These are phyloP conservation scores for Silurus glanis DNA, from an alignment of 2,113 vertebrate genomes.

Conservation along the genomic window DNA sequence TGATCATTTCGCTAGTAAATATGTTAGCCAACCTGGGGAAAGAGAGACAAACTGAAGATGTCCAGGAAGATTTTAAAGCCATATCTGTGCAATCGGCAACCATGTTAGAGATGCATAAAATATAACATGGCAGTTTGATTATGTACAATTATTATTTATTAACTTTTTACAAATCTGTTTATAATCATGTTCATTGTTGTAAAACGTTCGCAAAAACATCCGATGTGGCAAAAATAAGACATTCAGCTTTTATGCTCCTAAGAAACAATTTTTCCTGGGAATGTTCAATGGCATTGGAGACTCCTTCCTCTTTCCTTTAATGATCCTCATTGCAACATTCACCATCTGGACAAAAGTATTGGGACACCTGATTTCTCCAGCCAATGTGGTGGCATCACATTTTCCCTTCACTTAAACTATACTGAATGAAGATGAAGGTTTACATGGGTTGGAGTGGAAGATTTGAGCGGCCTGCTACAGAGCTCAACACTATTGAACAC, in stretches of 20 bases:
- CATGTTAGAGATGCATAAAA: neutral
- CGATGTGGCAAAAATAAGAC: neutral
- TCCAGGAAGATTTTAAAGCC: conserved; percentile 39
- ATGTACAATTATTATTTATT: neutral
- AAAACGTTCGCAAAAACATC: neutral
- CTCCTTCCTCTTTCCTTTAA: neutral
- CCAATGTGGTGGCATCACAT: no score
- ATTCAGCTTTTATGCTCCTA: neutral
- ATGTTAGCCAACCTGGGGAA: conserved; percentile 66
- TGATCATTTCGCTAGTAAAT: conserved; percentile 77
- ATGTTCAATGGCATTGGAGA: neutral
- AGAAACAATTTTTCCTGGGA: neutral
- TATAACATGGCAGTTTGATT: neutral
- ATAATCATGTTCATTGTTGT: neutral
- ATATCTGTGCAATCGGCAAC: neutral
- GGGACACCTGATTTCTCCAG: no score
- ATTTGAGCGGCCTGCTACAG: no score
- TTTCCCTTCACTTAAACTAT: no score
- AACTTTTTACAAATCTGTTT: neutral
- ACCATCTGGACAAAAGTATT: no score
- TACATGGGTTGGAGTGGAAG: no score
- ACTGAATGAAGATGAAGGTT: no score
- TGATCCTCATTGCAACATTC: neutral
- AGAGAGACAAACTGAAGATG: conserved; percentile 35
- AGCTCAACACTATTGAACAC: no score